A percentile compares a stretch with the other conserved stretches of the same genome.
phyloP scores from a whole-genome alignment of 2,888 invertebrate genomes.

The Pristionchus maxplancki region DNA sequence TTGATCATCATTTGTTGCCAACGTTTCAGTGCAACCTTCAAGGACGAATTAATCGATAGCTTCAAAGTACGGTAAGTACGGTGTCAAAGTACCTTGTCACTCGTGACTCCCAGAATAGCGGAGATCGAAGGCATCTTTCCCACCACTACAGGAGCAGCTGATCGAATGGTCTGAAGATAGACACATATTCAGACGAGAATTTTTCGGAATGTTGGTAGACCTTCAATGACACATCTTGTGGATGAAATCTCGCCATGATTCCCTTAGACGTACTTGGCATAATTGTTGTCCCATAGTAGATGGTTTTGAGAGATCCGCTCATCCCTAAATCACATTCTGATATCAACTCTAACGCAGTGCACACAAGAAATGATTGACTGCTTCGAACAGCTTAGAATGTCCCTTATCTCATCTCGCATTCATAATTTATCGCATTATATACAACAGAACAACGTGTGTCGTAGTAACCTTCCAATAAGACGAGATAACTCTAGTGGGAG shows the following conservation, averaged over 20 bases:
- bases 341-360: neutral
- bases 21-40: neutral
- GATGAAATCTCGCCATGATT: conserved; percentile 14
- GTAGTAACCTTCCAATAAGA: neutral
- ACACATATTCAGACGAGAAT: too few species aligned
- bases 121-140: conserved; percentile 49
- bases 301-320: conserved; percentile 22
- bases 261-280: conserved; percentile 44
- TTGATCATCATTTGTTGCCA: conserved; percentile 51
- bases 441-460: neutral
- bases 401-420: neutral
- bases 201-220: neutral
- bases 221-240: neutral
- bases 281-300: conserved; percentile 45
- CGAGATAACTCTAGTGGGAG: neutral
- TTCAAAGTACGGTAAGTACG: neutral
- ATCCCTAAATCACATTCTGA: neutral
- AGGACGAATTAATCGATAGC: neutral
- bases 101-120: conserved; percentile 24
- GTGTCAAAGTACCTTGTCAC: conserved; percentile 47
- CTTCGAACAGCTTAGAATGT: neutral
- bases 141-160: neutral
- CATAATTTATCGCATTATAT: conserved; percentile 40
- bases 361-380: neutral
- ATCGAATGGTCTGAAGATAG: neutral